phyloP scores from a whole-genome alignment of 2,797 vertebrate genomes.

The Gymnothorax javanicus region DNA sequence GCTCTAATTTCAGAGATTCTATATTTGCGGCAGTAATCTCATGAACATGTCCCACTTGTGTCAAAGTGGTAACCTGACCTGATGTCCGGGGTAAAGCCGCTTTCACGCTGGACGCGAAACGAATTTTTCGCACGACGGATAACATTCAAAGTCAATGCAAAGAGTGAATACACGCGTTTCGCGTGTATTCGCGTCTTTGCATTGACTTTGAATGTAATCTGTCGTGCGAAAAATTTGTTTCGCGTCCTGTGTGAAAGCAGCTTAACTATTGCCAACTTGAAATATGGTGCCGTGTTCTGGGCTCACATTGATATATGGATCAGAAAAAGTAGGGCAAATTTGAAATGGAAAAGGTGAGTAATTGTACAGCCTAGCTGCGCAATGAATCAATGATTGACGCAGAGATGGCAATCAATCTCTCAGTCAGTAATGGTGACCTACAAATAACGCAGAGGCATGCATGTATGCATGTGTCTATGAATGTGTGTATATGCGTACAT shows the following conservation, averaged over 20 bases:
- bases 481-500: too few relatives aligned
- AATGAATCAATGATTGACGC: background rate
- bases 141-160: too few relatives aligned
- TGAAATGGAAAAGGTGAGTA: background rate
- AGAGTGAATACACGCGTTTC: too few relatives aligned
- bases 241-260: too few relatives aligned
- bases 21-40: background rate
- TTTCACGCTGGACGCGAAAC: too few relatives aligned
- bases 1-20: background rate
- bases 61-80: constrained; percentile 4
- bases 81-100: background rate
- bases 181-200: too few relatives aligned
- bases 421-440: background rate
- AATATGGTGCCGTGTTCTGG: background rate
- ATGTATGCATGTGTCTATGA: too few relatives aligned
- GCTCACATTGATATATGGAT: background rate
- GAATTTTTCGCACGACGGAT: too few relatives aligned
- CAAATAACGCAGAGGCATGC: background rate
- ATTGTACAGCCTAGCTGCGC: background rate
- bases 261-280: background rate
- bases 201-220: too few relatives aligned
- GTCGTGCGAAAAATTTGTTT: too few relatives aligned
- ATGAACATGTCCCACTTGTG: background rate
- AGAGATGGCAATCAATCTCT: background rate
- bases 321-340: background rate